Conservation (phyloP, 1,140 invertebrate genomes). For the Drosophila rhopaloa region DNA sequence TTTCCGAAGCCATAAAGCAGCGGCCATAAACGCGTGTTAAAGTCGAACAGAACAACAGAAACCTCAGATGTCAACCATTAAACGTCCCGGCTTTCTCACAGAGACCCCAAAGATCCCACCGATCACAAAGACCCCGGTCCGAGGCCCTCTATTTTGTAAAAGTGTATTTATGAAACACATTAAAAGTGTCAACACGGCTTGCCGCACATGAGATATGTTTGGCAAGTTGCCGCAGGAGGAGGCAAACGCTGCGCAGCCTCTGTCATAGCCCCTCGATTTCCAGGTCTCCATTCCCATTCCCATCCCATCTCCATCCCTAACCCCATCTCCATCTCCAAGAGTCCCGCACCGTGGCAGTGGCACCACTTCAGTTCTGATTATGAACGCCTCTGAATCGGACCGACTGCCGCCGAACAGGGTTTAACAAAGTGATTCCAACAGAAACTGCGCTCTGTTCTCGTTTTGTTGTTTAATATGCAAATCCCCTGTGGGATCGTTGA, state of each 20-base stretch:
- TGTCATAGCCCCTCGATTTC: conserved; percentile 9
- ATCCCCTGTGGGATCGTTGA: conserved; percentile 72
- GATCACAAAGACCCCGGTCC: conserved; percentile 8
- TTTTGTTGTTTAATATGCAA: conserved; percentile 58
- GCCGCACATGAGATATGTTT: conserved; percentile 76
- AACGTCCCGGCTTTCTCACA: conserved; percentile 9
- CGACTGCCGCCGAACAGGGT: conserved; percentile 62
- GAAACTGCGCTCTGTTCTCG: conserved; percentile 10
- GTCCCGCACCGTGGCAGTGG: conserved; percentile 13
- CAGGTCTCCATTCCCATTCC: background rate
- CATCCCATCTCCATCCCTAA: background rate
- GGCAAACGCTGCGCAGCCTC: background rate
- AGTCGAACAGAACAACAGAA: conserved; percentile 66
- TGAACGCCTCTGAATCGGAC: conserved; percentile 73
- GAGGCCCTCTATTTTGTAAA: conserved; percentile 66
- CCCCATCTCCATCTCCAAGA: background rate
- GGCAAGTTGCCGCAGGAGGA: conserved; percentile 24
- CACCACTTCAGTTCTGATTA: conserved; percentile 79
- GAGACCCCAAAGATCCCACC: background rate
- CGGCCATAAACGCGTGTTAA: conserved; percentile 75
- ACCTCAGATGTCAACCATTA: conserved; percentile 72
- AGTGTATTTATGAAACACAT: conserved; percentile 80
- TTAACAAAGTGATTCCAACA: conserved; percentile 75
- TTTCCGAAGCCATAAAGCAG: conserved; percentile 72
- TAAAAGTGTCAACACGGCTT: conserved; percentile 79